These are phyloP conservation scores for Channa argus DNA, from an alignment of 2,113 vertebrate species.

Conservation along the genomic window DNA sequence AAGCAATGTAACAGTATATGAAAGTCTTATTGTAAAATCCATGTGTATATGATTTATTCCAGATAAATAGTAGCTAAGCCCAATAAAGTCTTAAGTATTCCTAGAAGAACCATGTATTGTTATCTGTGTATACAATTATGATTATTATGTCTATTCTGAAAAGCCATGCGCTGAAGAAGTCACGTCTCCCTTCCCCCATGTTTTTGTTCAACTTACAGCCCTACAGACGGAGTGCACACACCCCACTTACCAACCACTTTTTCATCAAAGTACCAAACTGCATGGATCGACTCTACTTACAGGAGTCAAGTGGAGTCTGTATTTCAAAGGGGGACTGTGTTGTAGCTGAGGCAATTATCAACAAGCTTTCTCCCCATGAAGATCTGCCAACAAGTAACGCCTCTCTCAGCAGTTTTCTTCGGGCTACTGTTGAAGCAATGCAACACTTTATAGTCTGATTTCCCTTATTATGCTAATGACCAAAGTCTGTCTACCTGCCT, in stretches of 20 bases:
- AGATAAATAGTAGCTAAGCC: too few species aligned
- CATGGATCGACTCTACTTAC: slow-evolving; percentile 53
- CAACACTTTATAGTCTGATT: slow-evolving; percentile 61
- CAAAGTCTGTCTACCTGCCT: slow-evolving; percentile 62
- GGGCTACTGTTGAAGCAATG: slow-evolving; percentile 47
- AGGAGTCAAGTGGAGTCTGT: slow-evolving; percentile 59
- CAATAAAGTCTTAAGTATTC: too few species aligned
- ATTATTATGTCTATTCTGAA: background rate
- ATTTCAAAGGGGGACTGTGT: slow-evolving; percentile 56
- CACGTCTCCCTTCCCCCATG: background rate
- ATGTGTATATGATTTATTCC: too few species aligned
- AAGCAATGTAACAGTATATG: background rate
- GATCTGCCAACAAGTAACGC: slow-evolving; percentile 58
- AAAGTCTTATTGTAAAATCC: too few species aligned
- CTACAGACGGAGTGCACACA: slow-evolving; percentile 7
- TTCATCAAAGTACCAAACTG: slow-evolving; percentile 55
- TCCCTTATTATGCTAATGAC: slow-evolving; percentile 73
- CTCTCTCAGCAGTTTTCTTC: slow-evolving; percentile 72
- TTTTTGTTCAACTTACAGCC: background rate
- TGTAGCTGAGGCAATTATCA: slow-evolving; percentile 67
- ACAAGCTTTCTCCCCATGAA: slow-evolving; percentile 58
- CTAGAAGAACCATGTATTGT: background rate
- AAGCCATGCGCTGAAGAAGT: background rate
- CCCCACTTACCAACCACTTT: slow-evolving; percentile 35
- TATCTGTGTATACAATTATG: background rate